Percentiles rank a stretch among this genome's conserved stretches.
phyloP scores from a whole-genome alignment of 2,888 invertebrate genomes.

The Stenchaetothrips biformis region DNA sequence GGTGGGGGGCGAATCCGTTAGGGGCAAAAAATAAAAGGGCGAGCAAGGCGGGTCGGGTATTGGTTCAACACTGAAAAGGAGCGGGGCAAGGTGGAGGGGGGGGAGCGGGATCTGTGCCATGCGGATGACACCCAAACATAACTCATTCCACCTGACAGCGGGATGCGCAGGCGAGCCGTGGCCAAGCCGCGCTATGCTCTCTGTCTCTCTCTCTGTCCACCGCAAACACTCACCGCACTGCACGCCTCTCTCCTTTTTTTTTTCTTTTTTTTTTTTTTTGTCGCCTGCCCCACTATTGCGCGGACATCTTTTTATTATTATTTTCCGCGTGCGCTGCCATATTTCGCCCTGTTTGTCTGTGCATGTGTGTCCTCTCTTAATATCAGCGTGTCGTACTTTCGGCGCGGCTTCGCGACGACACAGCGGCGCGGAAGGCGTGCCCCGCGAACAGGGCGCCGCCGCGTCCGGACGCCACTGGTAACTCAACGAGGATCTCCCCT shows the following conservation, averaged over 20 bases:
- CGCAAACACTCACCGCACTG: not conserved
- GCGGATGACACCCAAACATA: conserved; percentile 20
- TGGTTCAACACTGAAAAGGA: not conserved
- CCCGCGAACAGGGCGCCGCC: no score
- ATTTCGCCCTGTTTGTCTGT: no score
- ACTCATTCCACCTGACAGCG: conserved; percentile 20
- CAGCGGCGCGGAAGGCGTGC: no score
- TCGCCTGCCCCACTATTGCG: no score
- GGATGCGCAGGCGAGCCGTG: not conserved
- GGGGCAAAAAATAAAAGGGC: not conserved
- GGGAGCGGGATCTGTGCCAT: not conserved
- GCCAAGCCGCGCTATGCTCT: not conserved
- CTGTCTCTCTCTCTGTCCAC: not conserved
- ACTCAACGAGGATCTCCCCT: no score
- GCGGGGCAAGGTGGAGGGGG: not conserved
- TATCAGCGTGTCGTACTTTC: no score
- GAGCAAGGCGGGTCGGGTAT: not conserved
- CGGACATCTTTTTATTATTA: no score
- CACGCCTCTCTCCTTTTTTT: not conserved
- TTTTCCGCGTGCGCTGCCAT: no score
- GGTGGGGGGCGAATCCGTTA: not conserved
- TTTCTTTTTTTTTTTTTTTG: no score
- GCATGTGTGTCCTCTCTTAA: no score
- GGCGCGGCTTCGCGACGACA: no score
- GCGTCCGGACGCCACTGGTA: no score